Percentiles rank a stretch among this genome's conserved stretches.
phyloP scores from a whole-genome alignment of 2,888 invertebrate species.

The Polylopha cassiicola region DNA sequence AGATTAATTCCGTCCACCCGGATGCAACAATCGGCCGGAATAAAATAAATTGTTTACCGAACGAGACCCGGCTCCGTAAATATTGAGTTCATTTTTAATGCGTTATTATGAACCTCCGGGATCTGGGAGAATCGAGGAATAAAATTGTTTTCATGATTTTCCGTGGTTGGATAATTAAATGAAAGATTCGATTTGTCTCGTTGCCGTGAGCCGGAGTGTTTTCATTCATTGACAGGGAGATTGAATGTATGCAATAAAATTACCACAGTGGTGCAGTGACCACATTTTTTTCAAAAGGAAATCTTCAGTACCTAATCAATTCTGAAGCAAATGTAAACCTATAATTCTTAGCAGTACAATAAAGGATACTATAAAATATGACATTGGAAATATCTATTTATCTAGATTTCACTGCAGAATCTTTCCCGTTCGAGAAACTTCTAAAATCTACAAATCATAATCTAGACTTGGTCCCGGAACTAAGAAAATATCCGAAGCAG shows the following conservation, averaged over 20 bases:
- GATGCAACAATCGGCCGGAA: constrained; percentile 35
- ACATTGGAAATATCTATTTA: no score
- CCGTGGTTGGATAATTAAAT: constrained; percentile 6
- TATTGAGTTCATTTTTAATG: constrained; percentile 22
- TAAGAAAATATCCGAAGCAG: not conserved
- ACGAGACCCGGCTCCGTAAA: constrained; percentile 20
- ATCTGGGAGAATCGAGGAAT: constrained; percentile 23
- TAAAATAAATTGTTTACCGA: constrained; percentile 40
- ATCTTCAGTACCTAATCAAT: constrained; percentile 6
- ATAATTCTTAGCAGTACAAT: no score
- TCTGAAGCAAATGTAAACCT: no score
- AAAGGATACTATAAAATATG: no score
- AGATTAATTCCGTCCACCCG: constrained; percentile 62
- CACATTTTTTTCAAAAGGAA: constrained; percentile 7
- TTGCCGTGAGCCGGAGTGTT: constrained; percentile 3
- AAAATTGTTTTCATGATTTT: constrained; percentile 22
- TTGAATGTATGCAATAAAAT: constrained; percentile 36
- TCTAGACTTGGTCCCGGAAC: not conserved
- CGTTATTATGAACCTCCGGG: constrained; percentile 6
- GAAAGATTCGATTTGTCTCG: constrained; percentile 9
- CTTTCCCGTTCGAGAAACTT: no score
- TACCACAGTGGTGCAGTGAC: constrained; percentile 27
- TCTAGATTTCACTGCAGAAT: no score
- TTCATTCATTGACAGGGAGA: constrained; percentile 27
- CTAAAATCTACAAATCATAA: no score